Evolutionary conservation across 2,113 vertebrate species (phyloP), one percentile per base, ranked within the genome.

Genomic region (Porphyrio hochstetteri): DNA sequence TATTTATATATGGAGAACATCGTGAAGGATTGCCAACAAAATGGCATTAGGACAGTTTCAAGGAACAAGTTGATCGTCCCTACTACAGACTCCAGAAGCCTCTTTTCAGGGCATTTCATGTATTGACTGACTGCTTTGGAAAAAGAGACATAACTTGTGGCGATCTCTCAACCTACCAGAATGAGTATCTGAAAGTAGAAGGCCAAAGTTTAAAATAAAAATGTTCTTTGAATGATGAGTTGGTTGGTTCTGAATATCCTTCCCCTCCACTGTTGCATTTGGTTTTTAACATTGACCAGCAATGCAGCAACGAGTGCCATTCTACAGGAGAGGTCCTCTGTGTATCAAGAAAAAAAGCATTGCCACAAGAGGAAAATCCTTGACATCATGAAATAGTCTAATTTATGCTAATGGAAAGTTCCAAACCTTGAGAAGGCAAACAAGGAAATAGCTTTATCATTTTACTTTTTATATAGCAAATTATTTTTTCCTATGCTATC

Each of bases 221-320:
- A 9, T 28, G 15, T 19, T 71, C 27, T 79, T 78, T 91, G 42
- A 44, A 60, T 60, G 19, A 78, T 56, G 7, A 10, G 6, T 33
- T 74, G 25, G 23, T 55, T 87, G 42, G 12, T 82, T 48, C 27
- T 76, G 63, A 68, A 72, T 56, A 57, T 11, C 24, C 18, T 76
- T 56, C 36, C 16, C 9, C 5, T 82, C 8, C 8, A 19, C 48
- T 52, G 35, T 40, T 68, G 10, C 16, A 50, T 81, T 19, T 72
- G 16, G 1, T 42, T 91, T 74, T 67, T 16, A 67, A 61, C 12
- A 50, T 75, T 79, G 64, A 71, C 55, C 50, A 85, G 31, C 44
- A 1, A 0, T 11, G 24, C 2, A 15, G 25, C 40, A 56, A 28
- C 7, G 5, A 71, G 29, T 18, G 29, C 29, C n/a, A 5, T 3